Evolutionary conservation across 2,797 vertebrate species (phyloP).

Genomic region (Lateolabrax maculatus): DNA sequence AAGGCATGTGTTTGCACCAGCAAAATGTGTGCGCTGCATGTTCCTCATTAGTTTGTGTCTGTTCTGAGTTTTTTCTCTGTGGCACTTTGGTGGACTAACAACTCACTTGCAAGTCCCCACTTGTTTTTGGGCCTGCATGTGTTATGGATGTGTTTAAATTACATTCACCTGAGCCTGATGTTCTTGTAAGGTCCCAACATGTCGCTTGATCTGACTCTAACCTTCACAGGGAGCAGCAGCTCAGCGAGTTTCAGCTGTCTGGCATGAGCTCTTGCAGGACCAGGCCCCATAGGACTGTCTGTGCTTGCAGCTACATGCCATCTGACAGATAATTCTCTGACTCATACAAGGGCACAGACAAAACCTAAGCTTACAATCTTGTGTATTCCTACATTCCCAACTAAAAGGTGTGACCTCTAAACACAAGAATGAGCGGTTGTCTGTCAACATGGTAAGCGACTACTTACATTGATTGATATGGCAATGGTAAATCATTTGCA

Average conservation of each 20-base stretch:
- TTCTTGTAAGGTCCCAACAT: conserved; percentile 11
- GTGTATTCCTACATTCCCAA: conserved; percentile 17
- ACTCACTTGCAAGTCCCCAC: background rate
- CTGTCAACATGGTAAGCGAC: background rate
- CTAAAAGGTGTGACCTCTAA: conserved; percentile 53
- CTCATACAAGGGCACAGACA: conserved; percentile 53
- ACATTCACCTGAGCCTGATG: background rate
- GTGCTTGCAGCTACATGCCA: conserved; percentile 75
- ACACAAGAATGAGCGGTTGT: background rate
- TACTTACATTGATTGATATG: background rate
- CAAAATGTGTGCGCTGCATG: conserved; percentile 3
- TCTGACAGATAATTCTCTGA: conserved; percentile 48
- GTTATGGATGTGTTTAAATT: background rate
- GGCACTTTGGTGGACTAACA: conserved; percentile 1
- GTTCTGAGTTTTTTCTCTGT: conserved; percentile 1
- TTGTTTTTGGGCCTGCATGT: background rate
- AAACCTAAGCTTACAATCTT: conserved; percentile 28
- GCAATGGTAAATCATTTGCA: background rate
- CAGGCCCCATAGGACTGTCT: conserved; percentile 50
- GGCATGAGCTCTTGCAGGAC: conserved; percentile 59
- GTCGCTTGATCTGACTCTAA: background rate
- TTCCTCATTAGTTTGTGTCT: conserved; percentile 12
- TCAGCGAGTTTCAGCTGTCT: conserved; percentile 50
- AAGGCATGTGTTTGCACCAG: background rate
- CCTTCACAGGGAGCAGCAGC: conserved; percentile 29